Conservation (phyloP, 1,140 invertebrate species). For the Meteorus sp. region DNA sequence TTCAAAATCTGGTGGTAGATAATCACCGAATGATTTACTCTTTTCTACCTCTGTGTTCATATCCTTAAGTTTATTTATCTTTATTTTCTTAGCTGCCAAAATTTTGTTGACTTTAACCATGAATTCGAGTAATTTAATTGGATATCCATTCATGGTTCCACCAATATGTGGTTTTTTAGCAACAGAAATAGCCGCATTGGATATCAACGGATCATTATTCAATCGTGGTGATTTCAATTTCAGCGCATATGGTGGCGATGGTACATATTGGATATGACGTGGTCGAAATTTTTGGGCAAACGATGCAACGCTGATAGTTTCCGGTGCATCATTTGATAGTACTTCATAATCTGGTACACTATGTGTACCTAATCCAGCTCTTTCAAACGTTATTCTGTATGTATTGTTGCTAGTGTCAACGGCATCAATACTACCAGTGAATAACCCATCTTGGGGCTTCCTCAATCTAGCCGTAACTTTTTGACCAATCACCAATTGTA, state of each 20-base stretch:
- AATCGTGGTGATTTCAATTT: slow-evolving; percentile 57
- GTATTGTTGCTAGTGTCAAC: slow-evolving; percentile 96
- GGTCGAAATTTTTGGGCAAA: slow-evolving; percentile 84
- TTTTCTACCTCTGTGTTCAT: slow-evolving; percentile 93
- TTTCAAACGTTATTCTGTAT: slow-evolving; percentile 97
- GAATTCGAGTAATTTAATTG: slow-evolving; percentile 80
- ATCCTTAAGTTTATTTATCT: slow-evolving; percentile 78
- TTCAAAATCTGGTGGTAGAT: slow-evolving; percentile 83
- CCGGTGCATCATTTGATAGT: slow-evolving; percentile 86
- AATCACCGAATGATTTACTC: slow-evolving; percentile 76
- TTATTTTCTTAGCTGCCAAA: slow-evolving; percentile 78
- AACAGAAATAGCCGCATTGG: slow-evolving; percentile 53
- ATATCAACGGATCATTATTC: slow-evolving; percentile 63
- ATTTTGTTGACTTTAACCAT: slow-evolving; percentile 89
- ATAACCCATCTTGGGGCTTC: slow-evolving; percentile 94
- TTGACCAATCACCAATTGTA: slow-evolving; percentile 94
- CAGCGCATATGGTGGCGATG: slow-evolving; percentile 61
- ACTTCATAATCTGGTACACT: slow-evolving; percentile 98
- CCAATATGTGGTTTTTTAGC: slow-evolving; percentile 55
- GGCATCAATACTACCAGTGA: slow-evolving; percentile 94
- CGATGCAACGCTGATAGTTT: slow-evolving; percentile 85
- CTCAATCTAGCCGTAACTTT: slow-evolving; percentile 91
- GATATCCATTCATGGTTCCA: slow-evolving; percentile 77
- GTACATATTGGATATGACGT: slow-evolving; percentile 63
- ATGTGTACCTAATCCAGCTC: slow-evolving; percentile 90